Conservation (phyloP, 2,888 invertebrate genomes). For the Oscheius onirici region DNA sequence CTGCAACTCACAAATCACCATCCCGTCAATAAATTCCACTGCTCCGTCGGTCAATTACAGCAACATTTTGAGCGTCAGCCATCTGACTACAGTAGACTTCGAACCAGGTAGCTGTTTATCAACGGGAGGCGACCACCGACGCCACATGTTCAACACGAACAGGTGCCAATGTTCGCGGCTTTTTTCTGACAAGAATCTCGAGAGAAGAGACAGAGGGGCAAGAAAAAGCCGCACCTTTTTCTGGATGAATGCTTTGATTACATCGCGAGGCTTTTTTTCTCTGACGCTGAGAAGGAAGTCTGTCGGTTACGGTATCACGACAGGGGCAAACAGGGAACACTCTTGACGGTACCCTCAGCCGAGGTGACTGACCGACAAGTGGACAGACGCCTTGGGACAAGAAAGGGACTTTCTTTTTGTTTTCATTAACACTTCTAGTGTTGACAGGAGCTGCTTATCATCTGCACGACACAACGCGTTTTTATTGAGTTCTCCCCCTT, state of each 20-base stretch:
- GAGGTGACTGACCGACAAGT: conserved; percentile 27
- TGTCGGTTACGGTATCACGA: conserved; percentile 4
- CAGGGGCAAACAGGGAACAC: conserved; percentile 20
- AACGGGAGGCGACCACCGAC: conserved; percentile 21
- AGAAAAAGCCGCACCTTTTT: background rate
- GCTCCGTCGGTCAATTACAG: conserved; percentile 14
- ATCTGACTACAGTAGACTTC: background rate
- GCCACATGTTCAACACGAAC: conserved; percentile 29
- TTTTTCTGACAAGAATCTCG: conserved; percentile 15
- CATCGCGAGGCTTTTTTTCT: background rate
- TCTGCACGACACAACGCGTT: conserved; percentile 14
- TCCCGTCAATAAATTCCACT: background rate
- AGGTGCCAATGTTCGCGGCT: conserved; percentile 29
- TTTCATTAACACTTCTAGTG: conserved; percentile 1
- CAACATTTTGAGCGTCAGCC: background rate
- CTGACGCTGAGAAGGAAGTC: background rate
- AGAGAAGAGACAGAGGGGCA: background rate
- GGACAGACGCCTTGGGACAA: conserved; percentile 8
- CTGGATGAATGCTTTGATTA: background rate
- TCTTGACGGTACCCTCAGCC: conserved; percentile 30
- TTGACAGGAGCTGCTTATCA: conserved; percentile 20
- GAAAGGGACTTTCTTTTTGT: background rate
- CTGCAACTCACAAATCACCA: background rate
- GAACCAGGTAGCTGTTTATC: conserved; percentile 20
- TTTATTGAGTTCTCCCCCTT: conserved; percentile 22